phyloP scores from a whole-genome alignment of 2,113 vertebrate species.

The Clarias magur region DNA sequence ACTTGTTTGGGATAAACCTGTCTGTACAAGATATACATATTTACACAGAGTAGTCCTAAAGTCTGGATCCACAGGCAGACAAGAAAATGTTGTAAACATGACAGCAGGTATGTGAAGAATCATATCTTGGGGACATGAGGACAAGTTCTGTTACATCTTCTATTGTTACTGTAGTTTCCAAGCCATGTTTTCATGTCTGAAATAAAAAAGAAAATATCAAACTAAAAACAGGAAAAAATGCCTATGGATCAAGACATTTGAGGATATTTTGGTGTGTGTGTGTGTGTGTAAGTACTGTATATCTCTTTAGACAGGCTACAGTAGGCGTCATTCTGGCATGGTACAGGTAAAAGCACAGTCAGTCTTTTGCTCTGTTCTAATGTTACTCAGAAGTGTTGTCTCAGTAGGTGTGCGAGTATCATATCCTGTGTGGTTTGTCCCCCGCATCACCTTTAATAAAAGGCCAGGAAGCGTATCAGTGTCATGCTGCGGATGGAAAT shows the following conservation, averaged over 20 bases:
- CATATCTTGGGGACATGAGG: no score
- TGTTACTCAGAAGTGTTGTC: conserved; percentile 42
- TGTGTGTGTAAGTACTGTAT: no score
- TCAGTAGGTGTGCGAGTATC: conserved; percentile 56
- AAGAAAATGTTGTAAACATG: no score
- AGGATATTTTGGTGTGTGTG: neutral
- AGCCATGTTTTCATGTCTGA: no score
- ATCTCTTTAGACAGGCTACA: neutral
- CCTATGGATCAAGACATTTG: no score
- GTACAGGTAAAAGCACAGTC: conserved; percentile 26
- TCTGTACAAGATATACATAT: neutral
- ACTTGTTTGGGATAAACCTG: neutral
- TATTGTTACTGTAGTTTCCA: no score
- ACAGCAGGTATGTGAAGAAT: no score
- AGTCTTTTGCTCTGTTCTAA: conserved; percentile 38
- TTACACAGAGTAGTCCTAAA: no score
- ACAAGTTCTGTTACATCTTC: no score
- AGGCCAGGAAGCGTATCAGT: neutral
- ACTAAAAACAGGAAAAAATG: no score
- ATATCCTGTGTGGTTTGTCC: conserved; percentile 35
- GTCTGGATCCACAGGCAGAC: no score
- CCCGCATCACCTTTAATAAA: conserved; percentile 28
- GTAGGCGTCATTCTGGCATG: neutral
- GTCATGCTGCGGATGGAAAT: neutral
- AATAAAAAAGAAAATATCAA: no score